Evolutionary conservation across 2,113 vertebrate genomes (phyloP), one percentile per base, ranked within the genome.

Genomic region (Oceanites oceanicus): DNA sequence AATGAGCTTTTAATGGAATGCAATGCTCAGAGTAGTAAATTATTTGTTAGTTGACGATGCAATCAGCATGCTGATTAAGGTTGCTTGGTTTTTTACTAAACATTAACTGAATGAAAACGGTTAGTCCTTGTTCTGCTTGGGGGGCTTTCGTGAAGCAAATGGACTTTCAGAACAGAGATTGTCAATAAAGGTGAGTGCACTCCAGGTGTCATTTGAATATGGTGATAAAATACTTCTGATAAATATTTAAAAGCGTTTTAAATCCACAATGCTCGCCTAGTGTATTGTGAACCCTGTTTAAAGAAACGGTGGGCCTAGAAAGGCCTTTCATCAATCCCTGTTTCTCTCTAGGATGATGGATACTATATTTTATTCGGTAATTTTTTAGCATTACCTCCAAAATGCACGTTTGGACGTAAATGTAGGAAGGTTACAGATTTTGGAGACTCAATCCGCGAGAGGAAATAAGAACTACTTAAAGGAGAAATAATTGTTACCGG

Each of bases 61-160:
- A 98, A 98, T 98, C 98, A 98, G 98, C 98, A 98, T 99, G 98
- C 98, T 98, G 98, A 98, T 99, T 98, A 98, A 98, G 98, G 97
- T 96, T 97, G 97, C 97, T 98, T 98, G 97, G 88, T 98, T 98
- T 98, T 98, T 98, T 96, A 94, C 96, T 97, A 98, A 98, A 98
- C 98, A 98, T 98, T 98, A 98, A 98, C 95, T 96, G 98, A 98
- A 97, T 97, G 97, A 97, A 97, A 98, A 96, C 92, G 89, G 96
- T 98, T 97, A 97, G 96, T 97, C 97, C 97, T 97, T 97, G 96
- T 97, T 98, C 97, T 98, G 98, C 98, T 97, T 98, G 96, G 95
- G 97, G 97, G 97, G 96, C 93, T 98, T 98, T 97, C 70, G 5
- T 70, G 97, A 97, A 96, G 97, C 97, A 98, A 98, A 98, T 97